phyloP scores from a whole-genome alignment of 2,888 invertebrate species.

The Sepioteuthis lessoniana region DNA sequence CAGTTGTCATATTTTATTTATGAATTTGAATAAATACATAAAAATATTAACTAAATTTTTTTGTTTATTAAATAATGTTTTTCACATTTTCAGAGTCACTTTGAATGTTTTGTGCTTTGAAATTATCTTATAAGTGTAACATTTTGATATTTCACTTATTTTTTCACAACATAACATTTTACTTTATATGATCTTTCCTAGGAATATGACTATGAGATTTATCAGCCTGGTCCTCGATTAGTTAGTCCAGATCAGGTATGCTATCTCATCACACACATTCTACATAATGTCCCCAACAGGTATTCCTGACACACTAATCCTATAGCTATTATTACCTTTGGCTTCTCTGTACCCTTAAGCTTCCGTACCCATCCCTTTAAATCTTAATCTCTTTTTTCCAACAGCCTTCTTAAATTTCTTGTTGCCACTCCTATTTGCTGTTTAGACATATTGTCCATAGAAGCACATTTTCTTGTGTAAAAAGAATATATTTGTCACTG shows the following conservation, averaged over 20 bases:
- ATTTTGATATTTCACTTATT: neutral
- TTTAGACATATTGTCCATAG: neutral
- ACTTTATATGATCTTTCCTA: neutral
- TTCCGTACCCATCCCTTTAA: neutral
- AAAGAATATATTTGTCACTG: neutral
- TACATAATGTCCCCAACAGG: neutral
- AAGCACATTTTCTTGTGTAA: neutral
- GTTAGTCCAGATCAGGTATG: conserved; percentile 8
- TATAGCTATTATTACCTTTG: neutral
- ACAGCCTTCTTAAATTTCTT: neutral
- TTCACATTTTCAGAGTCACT: too few relatives aligned
- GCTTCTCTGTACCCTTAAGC: neutral
- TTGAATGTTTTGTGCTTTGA: too few relatives aligned
- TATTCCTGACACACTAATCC: neutral
- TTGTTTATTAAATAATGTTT: too few relatives aligned
- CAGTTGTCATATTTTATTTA: too few relatives aligned
- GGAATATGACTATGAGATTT: neutral
- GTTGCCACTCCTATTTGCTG: neutral
- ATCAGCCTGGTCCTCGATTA: neutral
- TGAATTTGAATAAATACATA: too few relatives aligned
- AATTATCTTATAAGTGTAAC: too few relatives aligned
- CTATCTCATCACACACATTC: neutral
- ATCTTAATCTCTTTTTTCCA: neutral
- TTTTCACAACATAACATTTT: neutral
- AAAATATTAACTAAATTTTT: too few relatives aligned